These are phyloP conservation scores for Athalia cordata DNA, from an alignment of 2,888 invertebrate genomes.

Conservation along the genomic window DNA sequence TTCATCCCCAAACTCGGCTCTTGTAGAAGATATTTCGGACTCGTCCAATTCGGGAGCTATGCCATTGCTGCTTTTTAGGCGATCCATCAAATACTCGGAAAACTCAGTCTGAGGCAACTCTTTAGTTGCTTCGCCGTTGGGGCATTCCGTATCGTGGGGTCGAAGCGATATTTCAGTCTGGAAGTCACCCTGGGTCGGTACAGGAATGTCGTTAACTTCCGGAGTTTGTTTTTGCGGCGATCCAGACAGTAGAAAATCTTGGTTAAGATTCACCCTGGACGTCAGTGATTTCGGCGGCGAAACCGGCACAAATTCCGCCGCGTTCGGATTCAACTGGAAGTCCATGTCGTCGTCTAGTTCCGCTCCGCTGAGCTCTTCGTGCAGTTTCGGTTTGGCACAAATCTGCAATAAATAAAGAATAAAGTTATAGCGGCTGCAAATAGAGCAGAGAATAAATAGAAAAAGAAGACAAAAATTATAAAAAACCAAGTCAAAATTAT, in stretches of 20 bases:
- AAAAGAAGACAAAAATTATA: too few relatives aligned
- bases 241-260: slow-evolving; percentile 70
- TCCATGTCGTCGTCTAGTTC: slow-evolving; percentile 80
- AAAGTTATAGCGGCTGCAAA: not conserved
- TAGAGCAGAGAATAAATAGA: not conserved
- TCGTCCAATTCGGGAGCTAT: slow-evolving; percentile 74
- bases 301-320: slow-evolving; percentile 88
- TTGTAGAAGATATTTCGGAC: slow-evolving; percentile 75
- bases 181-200: slow-evolving; percentile 80
- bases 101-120: slow-evolving; percentile 46
- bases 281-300: slow-evolving; percentile 77
- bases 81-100: slow-evolving; percentile 49
- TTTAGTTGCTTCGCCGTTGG: slow-evolving; percentile 72
- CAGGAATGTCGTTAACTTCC: slow-evolving; percentile 77
- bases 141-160: slow-evolving; percentile 78
- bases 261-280: slow-evolving; percentile 63
- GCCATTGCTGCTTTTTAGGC: slow-evolving; percentile 43
- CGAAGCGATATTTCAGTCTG: slow-evolving; percentile 79
- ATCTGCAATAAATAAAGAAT: slow-evolving; percentile 51
- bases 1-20: slow-evolving; percentile 76
- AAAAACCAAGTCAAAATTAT: not conserved
- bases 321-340: slow-evolving; percentile 89
- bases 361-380: slow-evolving; percentile 34
- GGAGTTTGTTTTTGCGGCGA: slow-evolving; percentile 83
- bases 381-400: slow-evolving; percentile 54